Percentiles rank a stretch among this genome's conserved stretches.
phyloP scores from a whole-genome alignment of 1,140 invertebrate genomes.

The Conus ventricosus region DNA sequence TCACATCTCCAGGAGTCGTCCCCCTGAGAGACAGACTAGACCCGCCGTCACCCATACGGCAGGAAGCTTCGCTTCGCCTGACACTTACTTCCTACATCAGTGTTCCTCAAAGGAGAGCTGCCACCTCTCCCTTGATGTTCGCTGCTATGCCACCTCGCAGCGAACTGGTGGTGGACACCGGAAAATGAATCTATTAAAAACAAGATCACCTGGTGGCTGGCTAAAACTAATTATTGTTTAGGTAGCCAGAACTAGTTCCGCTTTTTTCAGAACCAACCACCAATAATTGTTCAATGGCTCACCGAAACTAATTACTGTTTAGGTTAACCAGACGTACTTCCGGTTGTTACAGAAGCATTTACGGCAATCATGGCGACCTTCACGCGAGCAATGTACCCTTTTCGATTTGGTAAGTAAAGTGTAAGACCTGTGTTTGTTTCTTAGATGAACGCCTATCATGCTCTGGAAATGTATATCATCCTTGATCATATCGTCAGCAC shows the following conservation, averaged over 20 bases:
- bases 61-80: no score
- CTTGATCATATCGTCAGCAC: background rate
- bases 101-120: no score
- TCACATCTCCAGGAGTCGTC: no score
- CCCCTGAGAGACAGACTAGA: no score
- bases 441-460: no score
- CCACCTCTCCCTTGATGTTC: no score
- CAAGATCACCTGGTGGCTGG: no score
- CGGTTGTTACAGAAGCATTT: slow-evolving; percentile 27
- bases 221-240: background rate
- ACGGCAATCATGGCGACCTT: slow-evolving; percentile 16
- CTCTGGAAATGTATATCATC: background rate
- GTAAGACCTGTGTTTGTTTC: background rate
- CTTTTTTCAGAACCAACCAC: slow-evolving; percentile 10
- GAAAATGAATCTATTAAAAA: background rate
- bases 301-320: background rate
- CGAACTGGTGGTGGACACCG: background rate
- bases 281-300: no score
- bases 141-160: no score
- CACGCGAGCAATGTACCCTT: slow-evolving; percentile 8
- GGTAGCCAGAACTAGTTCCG: background rate
- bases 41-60: no score
- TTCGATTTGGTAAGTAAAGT: slow-evolving; percentile 16
- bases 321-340: background rate
- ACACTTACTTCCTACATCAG: no score